A percentile compares a stretch with the other conserved stretches of the same genome.
Evolutionary conservation across 2,888 invertebrate genomes (phyloP).

Genomic region (Dasysyrphus tricinctus): DNA sequence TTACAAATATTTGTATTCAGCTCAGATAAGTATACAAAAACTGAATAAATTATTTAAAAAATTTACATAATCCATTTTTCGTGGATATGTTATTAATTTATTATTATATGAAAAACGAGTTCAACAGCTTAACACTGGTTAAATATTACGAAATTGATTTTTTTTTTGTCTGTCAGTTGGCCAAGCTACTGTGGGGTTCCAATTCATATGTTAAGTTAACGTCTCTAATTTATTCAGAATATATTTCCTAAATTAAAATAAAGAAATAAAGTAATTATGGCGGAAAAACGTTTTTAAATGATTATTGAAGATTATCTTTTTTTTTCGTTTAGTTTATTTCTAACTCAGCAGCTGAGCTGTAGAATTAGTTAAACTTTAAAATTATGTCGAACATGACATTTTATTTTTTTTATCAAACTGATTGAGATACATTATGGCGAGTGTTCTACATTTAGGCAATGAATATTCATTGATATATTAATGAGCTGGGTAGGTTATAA

Average conservation of each 20-base stretch:
- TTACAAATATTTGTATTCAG: constrained; percentile 21
- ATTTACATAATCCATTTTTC: constrained; percentile 50
- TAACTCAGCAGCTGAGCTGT: background rate
- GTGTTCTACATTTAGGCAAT: constrained; percentile 7
- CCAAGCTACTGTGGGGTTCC: background rate
- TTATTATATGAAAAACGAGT: constrained; percentile 23
- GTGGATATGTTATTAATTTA: constrained; percentile 1
- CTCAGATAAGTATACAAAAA: background rate
- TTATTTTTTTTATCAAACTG: background rate
- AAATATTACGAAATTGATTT: constrained; percentile 31
- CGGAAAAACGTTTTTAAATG: constrained; percentile 23
- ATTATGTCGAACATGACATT: background rate
- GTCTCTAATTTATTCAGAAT: constrained; percentile 3
- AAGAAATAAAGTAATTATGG: background rate
- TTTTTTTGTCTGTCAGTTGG: background rate
- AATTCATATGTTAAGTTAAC: background rate
- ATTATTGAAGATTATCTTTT: background rate
- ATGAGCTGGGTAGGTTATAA: background rate
- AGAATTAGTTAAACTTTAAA: background rate
- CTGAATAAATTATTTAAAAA: constrained; percentile 19
- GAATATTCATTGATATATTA: constrained; percentile 9
- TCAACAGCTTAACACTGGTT: background rate
- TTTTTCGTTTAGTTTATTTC: background rate
- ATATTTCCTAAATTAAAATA: background rate
- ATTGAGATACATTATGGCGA: background rate